Evolutionary conservation across 2,113 vertebrate species (phyloP), one percentile per base, ranked within the genome.

Genomic region (Dicaeum eximium): DNA sequence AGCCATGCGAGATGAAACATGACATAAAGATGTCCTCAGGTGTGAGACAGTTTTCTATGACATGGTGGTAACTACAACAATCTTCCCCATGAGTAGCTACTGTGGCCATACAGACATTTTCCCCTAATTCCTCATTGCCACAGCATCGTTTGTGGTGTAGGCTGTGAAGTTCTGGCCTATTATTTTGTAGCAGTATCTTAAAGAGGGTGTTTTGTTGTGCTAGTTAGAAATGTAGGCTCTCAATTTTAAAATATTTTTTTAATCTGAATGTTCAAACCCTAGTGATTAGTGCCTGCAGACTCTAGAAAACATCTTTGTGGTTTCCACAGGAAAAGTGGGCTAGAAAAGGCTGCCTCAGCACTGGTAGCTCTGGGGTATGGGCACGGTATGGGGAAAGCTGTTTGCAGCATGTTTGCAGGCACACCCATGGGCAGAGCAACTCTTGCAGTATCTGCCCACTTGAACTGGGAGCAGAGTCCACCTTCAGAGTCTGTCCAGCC

Each of bases 281-380:
- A 25, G 15, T 77, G 38, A 95, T n/a, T 83, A 66, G 35, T 51
- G 30, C 51, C 66, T 14, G 3, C 33, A 88, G 47, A 25, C 42
- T 94, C 85, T 85, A 82, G 53, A 91, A 93, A 91, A 93, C 15
- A 13, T 25, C 66, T 82, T 27, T 66, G 92, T 86, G 79, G 85
- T 95, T 96, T 69, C 13, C 62, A 69, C 94, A 85, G 94, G 70
- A 96, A 91, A 69, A 90, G 50, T 13, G 9, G 21, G 45, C n/a
- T 65, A 65, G 45, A 84, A 71, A 69, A 51, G 37, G 62, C 74
- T 87, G 58, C 51, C 45, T 95, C 54, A 91, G 81, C 3, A 1
- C 15, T 57, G 61, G 40, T 7, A 42, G 57, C 38, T 90, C 60
- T 1, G 7, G 66, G n/a, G 74, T 54, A 71, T 2, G 38, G 64